Conservation (phyloP, 92 coral and sea anemone genomes). For the Paramuricea clavata region DNA sequence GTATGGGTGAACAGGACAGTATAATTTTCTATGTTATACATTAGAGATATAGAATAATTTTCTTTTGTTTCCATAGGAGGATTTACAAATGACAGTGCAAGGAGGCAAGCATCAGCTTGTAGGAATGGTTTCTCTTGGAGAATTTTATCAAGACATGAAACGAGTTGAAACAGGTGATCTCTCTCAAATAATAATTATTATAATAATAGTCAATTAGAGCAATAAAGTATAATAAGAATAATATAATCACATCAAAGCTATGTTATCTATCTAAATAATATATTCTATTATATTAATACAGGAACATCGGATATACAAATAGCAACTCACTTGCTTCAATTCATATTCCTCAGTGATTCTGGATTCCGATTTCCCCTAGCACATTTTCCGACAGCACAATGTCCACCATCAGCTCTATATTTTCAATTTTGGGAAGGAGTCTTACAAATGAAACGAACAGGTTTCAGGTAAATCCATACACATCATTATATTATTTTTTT, state of each 20-base stretch:
- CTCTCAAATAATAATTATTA: no score
- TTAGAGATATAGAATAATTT: no score
- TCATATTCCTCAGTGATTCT: constrained; percentile 23
- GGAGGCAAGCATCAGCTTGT: constrained; percentile 30
- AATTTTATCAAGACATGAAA: not conserved
- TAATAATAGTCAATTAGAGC: no score
- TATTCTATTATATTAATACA: not conserved
- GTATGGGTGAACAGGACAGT: no score
- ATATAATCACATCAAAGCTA: no score
- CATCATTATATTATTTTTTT: no score
- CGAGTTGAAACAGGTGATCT: no score
- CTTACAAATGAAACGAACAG: not conserved
- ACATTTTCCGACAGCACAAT: constrained; percentile 34
- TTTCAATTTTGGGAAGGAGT: constrained; percentile 30
- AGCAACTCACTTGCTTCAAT: constrained; percentile 33
- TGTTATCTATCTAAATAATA: not conserved
- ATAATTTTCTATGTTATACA: no score
- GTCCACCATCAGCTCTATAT: not conserved
- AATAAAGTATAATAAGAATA: no score
- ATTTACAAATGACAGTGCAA: constrained; percentile 42
- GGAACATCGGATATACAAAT: constrained; percentile 2
- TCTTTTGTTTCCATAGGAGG: constrained; percentile 19
- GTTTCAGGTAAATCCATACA: constrained; percentile 18
- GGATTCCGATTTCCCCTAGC: constrained; percentile 37
- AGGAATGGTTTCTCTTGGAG: constrained; percentile 28